Conservation (phyloP, 2,797 vertebrate genomes). For the Sebastiscus albofasciatus region DNA sequence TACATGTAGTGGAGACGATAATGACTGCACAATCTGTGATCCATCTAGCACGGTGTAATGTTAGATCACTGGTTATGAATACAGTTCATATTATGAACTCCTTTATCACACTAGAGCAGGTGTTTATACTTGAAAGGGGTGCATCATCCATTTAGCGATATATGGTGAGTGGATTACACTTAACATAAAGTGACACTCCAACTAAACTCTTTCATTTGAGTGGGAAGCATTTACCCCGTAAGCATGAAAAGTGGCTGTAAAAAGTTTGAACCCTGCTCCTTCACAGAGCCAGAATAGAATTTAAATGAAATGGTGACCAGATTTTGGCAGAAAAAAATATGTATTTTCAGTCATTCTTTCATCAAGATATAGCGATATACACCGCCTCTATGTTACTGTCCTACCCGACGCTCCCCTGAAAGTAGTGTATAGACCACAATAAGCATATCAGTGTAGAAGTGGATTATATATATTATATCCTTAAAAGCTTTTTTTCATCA, state of each 20-base stretch:
- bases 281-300: background rate
- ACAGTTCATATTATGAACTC: background rate
- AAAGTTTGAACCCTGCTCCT: background rate
- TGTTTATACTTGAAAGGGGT: background rate
- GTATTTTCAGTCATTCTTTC: background rate
- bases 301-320: background rate
- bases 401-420: background rate
- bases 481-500: background rate
- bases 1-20: background rate
- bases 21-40: background rate
- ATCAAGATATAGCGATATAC: background rate
- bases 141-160: background rate
- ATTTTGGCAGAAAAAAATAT: too few relatives aligned
- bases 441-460: background rate
- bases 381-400: background rate
- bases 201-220: background rate
- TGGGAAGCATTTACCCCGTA: background rate
- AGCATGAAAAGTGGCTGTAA: background rate
- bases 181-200: background rate
- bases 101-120: background rate
- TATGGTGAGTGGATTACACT: background rate
- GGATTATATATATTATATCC: background rate
- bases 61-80: background rate
- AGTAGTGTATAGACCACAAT: background rate
- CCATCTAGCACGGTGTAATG: background rate